Evolutionary conservation across 2,797 vertebrate species (phyloP).

Genomic region (Delichon dasypus): DNA sequence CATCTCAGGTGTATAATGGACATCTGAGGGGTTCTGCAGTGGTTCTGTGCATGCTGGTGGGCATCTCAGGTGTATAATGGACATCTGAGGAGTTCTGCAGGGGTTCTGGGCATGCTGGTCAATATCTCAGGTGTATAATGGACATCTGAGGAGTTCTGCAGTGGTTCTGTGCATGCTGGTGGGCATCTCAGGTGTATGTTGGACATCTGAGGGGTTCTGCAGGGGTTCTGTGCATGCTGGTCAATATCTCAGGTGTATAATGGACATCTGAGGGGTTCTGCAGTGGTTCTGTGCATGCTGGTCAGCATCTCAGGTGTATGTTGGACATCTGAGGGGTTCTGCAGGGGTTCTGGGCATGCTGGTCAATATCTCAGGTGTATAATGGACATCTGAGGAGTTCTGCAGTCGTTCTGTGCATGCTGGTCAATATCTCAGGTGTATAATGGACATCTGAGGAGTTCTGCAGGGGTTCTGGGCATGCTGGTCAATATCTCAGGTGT

Average conservation of each 20-base stretch:
- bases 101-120: no score
- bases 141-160: not conserved
- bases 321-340: not conserved
- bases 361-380: no score
- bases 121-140: no score
- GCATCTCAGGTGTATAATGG: no score
- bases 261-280: not conserved
- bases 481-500: no score
- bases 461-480: rapidly evolving
- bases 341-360: rapidly evolving
- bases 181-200: no score
- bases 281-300: not conserved
- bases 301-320: no score
- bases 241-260: no score
- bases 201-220: not conserved
- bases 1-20: no score
- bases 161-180: rapidly evolving
- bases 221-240: rapidly evolving
- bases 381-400: not conserved
- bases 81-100: no score
- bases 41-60: no score
- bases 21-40: no score
- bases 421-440: not conserved
- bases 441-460: not conserved
- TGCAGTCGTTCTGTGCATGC: rapidly evolving